phyloP scores from a whole-genome alignment of 1,140 invertebrate genomes.

The Neodiprion fabricii region DNA sequence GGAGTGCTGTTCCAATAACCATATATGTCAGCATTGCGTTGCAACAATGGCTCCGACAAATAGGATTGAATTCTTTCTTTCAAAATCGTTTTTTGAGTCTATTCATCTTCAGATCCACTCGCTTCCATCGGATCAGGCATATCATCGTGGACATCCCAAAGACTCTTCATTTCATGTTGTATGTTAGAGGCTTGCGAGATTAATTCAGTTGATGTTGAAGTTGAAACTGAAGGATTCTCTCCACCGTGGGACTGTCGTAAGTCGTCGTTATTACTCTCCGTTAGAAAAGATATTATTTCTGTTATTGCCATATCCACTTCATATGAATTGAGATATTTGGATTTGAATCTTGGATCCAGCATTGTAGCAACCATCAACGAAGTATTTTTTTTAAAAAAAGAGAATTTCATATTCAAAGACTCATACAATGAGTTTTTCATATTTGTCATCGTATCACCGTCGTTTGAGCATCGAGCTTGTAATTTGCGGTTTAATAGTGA shows the following conservation, averaged over 20 bases:
- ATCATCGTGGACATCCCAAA: not conserved
- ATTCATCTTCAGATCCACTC: too few relatives aligned
- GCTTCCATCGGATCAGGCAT: not conserved
- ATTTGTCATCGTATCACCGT: slow-evolving; percentile 25
- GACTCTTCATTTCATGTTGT: not conserved
- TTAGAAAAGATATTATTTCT: slow-evolving; percentile 27
- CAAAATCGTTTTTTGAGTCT: not conserved
- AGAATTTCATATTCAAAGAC: slow-evolving; percentile 34
- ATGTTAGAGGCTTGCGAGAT: not conserved
- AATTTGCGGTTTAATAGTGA: slow-evolving; percentile 21
- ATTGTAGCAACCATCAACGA: slow-evolving; percentile 31
- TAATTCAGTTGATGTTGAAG: not conserved
- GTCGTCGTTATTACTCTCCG: not conserved
- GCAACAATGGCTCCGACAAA: slow-evolving; percentile 33
- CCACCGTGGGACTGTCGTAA: not conserved
- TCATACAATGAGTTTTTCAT: slow-evolving; percentile 30
- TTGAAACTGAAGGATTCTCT: not conserved
- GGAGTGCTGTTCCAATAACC: slow-evolving; percentile 35
- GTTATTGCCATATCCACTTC: slow-evolving; percentile 32
- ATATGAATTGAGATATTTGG: slow-evolving; percentile 33
- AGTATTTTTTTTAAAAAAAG: slow-evolving; percentile 26
- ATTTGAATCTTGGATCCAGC: slow-evolving; percentile 41
- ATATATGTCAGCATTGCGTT: slow-evolving; percentile 33
- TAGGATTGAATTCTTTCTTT: slow-evolving; percentile 34
- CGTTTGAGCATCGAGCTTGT: slow-evolving; percentile 25